Evolutionary conservation across 2,113 vertebrate species (phyloP).

Genomic region (Galemys pyrenaicus): DNA sequence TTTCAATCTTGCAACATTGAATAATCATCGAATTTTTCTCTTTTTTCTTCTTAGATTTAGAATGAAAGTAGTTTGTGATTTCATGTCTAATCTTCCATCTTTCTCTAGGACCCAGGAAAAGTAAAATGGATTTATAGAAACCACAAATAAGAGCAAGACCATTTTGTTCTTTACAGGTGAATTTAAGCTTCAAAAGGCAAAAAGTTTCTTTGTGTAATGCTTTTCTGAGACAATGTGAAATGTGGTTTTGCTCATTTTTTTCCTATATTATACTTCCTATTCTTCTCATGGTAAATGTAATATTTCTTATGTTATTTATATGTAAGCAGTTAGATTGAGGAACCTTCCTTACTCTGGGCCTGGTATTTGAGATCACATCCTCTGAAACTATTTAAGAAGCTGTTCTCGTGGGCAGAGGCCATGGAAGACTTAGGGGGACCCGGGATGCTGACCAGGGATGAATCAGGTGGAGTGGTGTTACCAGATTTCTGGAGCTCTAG

Average conservation of each 20-base stretch:
- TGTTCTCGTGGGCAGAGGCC: background rate
- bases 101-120: background rate
- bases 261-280: background rate
- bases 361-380: background rate
- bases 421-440: background rate
- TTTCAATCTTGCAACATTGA: no score
- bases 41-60: background rate
- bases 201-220: background rate
- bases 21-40: no score
- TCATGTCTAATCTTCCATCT: background rate
- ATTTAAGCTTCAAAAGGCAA: background rate
- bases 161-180: background rate
- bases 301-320: background rate
- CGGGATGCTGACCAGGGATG: background rate
- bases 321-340: background rate
- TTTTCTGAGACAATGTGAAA: conserved; percentile 1
- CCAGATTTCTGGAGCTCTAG: no score
- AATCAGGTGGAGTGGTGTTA: accelerated
- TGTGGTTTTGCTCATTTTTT: background rate
- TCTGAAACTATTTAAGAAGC: background rate
- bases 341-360: background rate
- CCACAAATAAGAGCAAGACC: background rate
- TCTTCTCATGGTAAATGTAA: background rate
- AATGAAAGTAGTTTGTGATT: background rate
- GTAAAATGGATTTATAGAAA: background rate